These are phyloP conservation scores for Lepisosteus oculatus DNA, from an alignment of 2,113 vertebrate genomes.

Conservation along the genomic window DNA sequence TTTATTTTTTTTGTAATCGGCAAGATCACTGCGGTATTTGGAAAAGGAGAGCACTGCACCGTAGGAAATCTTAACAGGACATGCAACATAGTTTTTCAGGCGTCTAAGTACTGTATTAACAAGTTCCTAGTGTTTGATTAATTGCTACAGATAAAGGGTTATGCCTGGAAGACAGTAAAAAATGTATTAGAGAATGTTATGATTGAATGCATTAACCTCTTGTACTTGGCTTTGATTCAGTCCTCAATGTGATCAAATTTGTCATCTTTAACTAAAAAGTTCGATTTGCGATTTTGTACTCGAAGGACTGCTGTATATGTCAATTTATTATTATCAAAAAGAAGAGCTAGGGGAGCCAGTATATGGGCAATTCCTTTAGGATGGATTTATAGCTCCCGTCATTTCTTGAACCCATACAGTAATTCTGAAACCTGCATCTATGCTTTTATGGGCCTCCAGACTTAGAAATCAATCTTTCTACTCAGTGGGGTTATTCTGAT, in stretches of 20 bases:
- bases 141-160: constrained; percentile 13
- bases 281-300: neutral
- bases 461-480: no score
- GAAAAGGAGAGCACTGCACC: neutral
- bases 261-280: constrained; percentile 6
- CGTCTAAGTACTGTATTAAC: constrained; percentile 6
- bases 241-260: constrained; percentile 1
- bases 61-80: constrained; percentile 8
- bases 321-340: neutral
- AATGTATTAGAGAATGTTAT: constrained; percentile 6
- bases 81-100: neutral
- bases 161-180: constrained; percentile 14
- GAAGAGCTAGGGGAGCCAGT: neutral
- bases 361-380: neutral
- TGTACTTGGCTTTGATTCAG: constrained; percentile 12
- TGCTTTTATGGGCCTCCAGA: constrained; percentile 5
- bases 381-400: neutral
- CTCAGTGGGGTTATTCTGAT: no score
- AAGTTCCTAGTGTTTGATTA: constrained; percentile 19
- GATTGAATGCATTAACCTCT: constrained; percentile 12
- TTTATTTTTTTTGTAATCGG: constrained; percentile 14
- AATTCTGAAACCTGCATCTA: neutral
- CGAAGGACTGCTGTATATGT: neutral
- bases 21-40: constrained; percentile 4
- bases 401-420: neutral